These are phyloP conservation scores for Acinonyx jubatus DNA, from an alignment of 2,113 vertebrate genomes.

Conservation along the genomic window DNA sequence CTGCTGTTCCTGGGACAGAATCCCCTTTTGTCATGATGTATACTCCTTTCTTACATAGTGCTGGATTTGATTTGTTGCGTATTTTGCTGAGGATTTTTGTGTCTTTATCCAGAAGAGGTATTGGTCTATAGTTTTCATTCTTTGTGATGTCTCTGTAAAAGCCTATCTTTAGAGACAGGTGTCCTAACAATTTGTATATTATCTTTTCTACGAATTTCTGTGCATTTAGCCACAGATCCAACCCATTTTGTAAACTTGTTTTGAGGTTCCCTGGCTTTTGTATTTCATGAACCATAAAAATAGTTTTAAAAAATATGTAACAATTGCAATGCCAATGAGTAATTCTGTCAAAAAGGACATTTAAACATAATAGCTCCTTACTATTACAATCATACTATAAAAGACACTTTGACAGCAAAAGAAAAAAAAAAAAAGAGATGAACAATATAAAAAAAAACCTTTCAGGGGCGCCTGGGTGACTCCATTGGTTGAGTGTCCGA, in stretches of 20 bases:
- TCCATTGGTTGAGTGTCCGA: no score
- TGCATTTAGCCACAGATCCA: background rate
- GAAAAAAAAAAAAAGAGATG: background rate
- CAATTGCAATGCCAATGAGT: background rate
- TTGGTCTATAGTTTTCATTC: background rate
- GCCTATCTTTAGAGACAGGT: background rate
- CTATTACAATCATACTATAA: background rate
- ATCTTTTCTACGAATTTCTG: background rate
- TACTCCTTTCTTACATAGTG: background rate
- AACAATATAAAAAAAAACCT: background rate
- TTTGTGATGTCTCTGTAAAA: background rate
- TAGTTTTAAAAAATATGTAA: background rate
- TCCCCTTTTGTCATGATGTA: background rate
- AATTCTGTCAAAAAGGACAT: constrained; percentile 12
- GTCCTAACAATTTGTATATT: background rate
- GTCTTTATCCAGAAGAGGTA: background rate
- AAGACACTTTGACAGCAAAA: background rate
- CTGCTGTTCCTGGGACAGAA: background rate
- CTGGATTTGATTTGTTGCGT: background rate
- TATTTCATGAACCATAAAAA: background rate
- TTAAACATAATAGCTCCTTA: constrained; percentile 24
- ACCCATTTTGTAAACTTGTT: background rate
- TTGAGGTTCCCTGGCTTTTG: background rate
- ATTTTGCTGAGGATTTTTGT: background rate
- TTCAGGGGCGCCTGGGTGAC: no score